Conservation (phyloP, 2,888 invertebrate species). For the Nephrotoma appendiculata region DNA sequence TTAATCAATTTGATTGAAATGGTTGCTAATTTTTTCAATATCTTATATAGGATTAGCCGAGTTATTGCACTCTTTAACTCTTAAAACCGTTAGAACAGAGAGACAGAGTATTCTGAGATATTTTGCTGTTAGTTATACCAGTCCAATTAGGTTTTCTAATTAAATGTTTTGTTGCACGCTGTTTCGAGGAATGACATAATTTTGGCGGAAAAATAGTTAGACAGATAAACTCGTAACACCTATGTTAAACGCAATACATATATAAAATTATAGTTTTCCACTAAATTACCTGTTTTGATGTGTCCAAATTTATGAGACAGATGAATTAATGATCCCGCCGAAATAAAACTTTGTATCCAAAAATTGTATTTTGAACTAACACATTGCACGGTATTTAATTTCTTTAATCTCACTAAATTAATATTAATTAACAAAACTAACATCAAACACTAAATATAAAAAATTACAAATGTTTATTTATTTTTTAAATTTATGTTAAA, state of each 20-base stretch:
- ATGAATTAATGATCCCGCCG: not conserved
- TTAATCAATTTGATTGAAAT: not conserved
- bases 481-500: not conserved
- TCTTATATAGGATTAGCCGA: not conserved
- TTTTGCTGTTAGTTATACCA: too few relatives aligned
- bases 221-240: too few relatives aligned
- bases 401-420: not conserved
- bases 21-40: not conserved
- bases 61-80: not conserved
- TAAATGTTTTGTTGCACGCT: too few relatives aligned
- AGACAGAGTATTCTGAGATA: not conserved
- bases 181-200: too few relatives aligned
- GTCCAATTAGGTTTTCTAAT: too few relatives aligned
- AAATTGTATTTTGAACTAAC: not conserved
- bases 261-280: not conserved
- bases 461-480: not conserved
- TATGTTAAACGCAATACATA: too few relatives aligned
- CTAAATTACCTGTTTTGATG: not conserved
- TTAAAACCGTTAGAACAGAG: not conserved
- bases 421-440: not conserved
- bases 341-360: not conserved
- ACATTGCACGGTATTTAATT: not conserved
- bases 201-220: too few relatives aligned
- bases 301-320: not conserved
- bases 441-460: not conserved